phyloP scores from a whole-genome alignment of 2,888 invertebrate species.

The Tribolium freemani region DNA sequence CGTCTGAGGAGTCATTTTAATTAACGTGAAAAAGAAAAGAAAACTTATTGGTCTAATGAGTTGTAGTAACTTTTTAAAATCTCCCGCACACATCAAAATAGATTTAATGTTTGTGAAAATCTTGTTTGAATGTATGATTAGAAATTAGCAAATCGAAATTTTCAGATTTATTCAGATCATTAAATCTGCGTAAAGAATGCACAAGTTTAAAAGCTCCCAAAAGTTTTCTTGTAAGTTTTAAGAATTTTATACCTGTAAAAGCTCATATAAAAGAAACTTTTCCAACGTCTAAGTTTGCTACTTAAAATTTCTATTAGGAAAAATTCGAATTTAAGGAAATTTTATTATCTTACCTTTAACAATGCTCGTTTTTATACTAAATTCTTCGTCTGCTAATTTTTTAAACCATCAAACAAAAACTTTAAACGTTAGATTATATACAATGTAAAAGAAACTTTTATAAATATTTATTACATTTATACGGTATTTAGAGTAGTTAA shows the following conservation, averaged over 20 bases:
- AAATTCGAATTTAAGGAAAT: constrained; percentile 6
- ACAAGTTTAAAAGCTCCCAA: constrained; percentile 24
- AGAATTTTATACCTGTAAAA: constrained; percentile 38
- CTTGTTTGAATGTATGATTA: no score
- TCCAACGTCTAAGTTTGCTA: constrained; percentile 1
- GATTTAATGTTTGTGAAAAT: not conserved
- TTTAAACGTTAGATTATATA: no score
- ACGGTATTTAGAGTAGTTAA: not conserved
- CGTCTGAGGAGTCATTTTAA: not conserved
- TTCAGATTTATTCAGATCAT: constrained; percentile 7
- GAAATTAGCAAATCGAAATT: constrained; percentile 11
- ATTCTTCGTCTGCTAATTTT: no score
- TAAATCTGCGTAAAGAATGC: constrained; percentile 26
- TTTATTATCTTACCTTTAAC: constrained; percentile 17
- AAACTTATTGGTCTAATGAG: not conserved
- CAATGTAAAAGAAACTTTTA: no score
- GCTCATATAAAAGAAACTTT: constrained; percentile 35
- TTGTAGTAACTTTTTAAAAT: not conserved
- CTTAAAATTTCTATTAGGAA: constrained; percentile 21
- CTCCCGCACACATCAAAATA: not conserved
- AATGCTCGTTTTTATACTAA: not conserved
- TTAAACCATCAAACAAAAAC: no score
- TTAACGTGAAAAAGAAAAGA: not conserved
- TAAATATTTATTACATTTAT: no score
- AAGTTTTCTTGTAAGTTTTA: constrained; percentile 9